Conservation (phyloP, 2,113 vertebrate species). For the Sinocyclocheilus anshuiensis region DNA sequence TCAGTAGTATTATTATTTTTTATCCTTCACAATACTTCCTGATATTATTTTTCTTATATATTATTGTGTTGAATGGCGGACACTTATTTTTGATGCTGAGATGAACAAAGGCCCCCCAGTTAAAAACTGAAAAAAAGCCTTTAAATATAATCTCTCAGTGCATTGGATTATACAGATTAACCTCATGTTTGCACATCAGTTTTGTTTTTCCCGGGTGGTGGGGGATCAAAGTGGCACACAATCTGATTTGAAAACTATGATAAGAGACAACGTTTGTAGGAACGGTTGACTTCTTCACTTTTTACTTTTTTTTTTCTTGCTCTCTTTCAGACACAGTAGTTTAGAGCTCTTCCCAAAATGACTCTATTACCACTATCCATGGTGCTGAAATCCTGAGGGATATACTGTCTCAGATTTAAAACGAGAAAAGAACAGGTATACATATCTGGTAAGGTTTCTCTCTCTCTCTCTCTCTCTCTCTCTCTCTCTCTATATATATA, state of each 20-base stretch:
- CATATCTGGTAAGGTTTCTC: background rate
- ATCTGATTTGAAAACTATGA: background rate
- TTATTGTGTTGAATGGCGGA: background rate
- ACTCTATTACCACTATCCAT: constrained; percentile 40
- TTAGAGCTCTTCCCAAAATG: background rate
- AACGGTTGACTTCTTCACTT: background rate
- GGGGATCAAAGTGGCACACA: background rate
- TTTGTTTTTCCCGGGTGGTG: background rate
- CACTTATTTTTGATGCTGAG: background rate
- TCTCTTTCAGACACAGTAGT: background rate
- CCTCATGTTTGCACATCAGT: constrained; percentile 51
- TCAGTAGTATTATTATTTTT: background rate
- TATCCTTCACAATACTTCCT: background rate
- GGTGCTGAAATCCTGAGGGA: constrained; percentile 47
- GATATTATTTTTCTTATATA: too few species aligned
- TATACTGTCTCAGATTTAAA: background rate
- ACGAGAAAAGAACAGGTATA: background rate
- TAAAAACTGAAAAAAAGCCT: background rate
- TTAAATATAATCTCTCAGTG: constrained; percentile 33
- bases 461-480: too few species aligned
- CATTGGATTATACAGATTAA: constrained; percentile 59
- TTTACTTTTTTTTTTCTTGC: background rate
- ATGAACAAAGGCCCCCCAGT: background rate
- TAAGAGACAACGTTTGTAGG: background rate
- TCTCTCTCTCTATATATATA: background rate